These are phyloP conservation scores for Encarsia formosa DNA, from an alignment of 2,888 invertebrate genomes.

Conservation along the genomic window DNA sequence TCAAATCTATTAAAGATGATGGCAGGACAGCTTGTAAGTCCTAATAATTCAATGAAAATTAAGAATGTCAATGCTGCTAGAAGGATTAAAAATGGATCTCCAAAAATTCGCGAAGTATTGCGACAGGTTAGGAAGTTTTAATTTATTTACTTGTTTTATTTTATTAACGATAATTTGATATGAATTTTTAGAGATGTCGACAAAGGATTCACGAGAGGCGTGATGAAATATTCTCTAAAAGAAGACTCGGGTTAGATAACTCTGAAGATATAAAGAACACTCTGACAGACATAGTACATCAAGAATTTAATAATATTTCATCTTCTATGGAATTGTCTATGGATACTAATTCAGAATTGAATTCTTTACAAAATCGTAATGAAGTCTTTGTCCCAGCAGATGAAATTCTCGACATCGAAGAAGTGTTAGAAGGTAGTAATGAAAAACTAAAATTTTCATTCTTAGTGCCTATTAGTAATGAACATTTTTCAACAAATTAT, in stretches of 20 bases:
- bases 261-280: constrained; percentile 32
- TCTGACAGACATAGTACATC: constrained; percentile 39
- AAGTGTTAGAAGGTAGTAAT: constrained; percentile 19
- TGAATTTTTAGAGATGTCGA: constrained; percentile 39
- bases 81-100: constrained; percentile 26
- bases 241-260: constrained; percentile 33
- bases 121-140: constrained; percentile 21
- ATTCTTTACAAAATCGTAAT: constrained; percentile 2
- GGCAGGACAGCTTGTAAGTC: constrained; percentile 8
- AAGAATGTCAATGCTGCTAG: constrained; percentile 22
- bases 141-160: background rate
- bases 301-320: constrained; percentile 39
- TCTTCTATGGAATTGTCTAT: constrained; percentile 24
- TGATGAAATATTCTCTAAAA: constrained; percentile 37
- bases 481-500: no score
- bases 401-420: constrained; percentile 19
- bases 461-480: no score
- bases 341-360: background rate
- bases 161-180: background rate
- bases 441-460: no score
- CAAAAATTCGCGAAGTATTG: constrained; percentile 24
- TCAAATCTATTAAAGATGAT: constrained; percentile 1
- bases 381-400: constrained; percentile 5
- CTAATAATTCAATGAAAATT: constrained; percentile 11
- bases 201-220: constrained; percentile 42